Evolutionary conservation across 2,888 invertebrate genomes (phyloP).

Genomic region (Gasteruption jaculator): DNA sequence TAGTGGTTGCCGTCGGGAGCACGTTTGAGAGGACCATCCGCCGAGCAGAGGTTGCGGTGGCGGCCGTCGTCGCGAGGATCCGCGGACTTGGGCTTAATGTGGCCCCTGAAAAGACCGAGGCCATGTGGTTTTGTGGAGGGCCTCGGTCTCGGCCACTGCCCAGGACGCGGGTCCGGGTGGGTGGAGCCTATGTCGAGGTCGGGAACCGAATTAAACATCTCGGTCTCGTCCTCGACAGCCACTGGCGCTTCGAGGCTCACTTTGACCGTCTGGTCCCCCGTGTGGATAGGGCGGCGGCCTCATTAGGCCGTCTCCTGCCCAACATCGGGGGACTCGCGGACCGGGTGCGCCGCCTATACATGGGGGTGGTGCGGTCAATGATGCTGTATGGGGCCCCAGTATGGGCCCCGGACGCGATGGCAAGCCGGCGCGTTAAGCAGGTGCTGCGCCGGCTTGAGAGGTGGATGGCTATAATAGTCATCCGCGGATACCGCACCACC

Average conservation of each 20-base stretch:
- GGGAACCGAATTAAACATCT: neutral
- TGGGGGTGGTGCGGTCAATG: constrained; percentile 3
- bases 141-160: neutral
- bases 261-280: neutral
- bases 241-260: neutral
- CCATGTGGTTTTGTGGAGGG: neutral
- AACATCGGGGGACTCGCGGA: neutral
- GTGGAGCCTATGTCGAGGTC: constrained; percentile 2
- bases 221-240: constrained; percentile 2
- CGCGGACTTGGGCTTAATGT: neutral
- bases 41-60: neutral
- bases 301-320: neutral
- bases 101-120: constrained; percentile 1
- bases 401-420: neutral
- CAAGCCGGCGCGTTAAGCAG: neutral
- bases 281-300: neutral
- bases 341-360: neutral
- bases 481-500: neutral
- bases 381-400: neutral
- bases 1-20: neutral
- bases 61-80: neutral
- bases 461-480: neutral
- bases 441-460: neutral
- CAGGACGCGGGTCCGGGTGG: neutral
- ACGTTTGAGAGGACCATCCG: neutral